Evolutionary conservation across 2,888 invertebrate species (phyloP).

Genomic region (Hoplodrina ambigua): DNA sequence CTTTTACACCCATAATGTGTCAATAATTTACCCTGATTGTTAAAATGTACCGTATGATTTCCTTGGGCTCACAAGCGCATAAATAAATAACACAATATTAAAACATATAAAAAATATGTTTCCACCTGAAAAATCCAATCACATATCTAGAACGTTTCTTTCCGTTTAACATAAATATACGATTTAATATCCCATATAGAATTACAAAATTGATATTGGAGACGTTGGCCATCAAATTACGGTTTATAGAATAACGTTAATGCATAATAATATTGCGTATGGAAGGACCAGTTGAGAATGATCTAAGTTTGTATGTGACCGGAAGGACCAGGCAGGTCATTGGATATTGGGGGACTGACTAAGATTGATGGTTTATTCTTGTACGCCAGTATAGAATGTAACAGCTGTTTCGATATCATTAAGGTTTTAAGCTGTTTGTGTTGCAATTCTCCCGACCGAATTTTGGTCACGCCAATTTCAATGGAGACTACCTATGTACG

Average conservation of each 20-base stretch:
- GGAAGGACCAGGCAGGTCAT: slow-evolving; percentile 5
- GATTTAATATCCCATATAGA: slow-evolving; percentile 26
- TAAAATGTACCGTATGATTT: too few relatives aligned
- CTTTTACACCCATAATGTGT: too few relatives aligned
- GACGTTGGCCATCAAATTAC: slow-evolving; percentile 19
- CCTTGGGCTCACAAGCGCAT: too few relatives aligned
- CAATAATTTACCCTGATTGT: too few relatives aligned
- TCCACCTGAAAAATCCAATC: slow-evolving; percentile 5
- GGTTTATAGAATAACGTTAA: slow-evolving; percentile 13
- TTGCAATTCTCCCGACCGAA: not conserved
- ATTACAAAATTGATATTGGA: slow-evolving; percentile 22
- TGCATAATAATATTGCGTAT: not conserved
- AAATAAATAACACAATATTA: too few relatives aligned
- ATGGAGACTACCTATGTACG: too few relatives aligned
- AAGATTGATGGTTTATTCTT: slow-evolving; percentile 27
- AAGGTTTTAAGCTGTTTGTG: not conserved
- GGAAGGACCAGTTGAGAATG: slow-evolving; percentile 3
- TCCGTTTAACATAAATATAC: slow-evolving; percentile 12
- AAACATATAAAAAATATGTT: too few relatives aligned
- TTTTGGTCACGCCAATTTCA: too few relatives aligned
- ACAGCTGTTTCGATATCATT: slow-evolving; percentile 14
- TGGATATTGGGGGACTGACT: not conserved
- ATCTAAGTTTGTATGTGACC: not conserved
- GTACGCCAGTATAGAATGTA: not conserved
- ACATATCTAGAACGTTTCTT: not conserved